These are phyloP conservation scores for Chiroxiphia lanceolata DNA, from an alignment of 2,797 vertebrate species.

Conservation along the genomic window DNA sequence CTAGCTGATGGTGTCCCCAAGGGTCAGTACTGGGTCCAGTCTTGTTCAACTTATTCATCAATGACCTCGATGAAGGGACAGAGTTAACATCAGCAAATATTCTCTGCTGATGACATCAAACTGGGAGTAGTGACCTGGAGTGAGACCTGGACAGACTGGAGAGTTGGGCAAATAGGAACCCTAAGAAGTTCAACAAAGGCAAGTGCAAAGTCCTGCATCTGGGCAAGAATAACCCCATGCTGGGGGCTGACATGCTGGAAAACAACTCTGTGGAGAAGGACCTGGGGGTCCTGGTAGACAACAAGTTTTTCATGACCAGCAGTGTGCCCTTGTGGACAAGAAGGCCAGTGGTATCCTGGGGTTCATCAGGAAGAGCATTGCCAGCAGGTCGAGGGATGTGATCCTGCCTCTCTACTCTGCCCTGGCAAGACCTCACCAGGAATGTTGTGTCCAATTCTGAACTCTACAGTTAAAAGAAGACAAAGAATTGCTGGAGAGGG, in stretches of 20 bases:
- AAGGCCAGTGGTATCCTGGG: background rate
- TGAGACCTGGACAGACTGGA: background rate
- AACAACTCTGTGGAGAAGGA: background rate
- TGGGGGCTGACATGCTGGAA: background rate
- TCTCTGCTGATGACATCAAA: background rate
- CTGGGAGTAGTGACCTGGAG: background rate
- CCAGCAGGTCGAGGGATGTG: background rate
- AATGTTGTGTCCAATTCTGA: background rate
- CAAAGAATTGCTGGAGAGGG: background rate
- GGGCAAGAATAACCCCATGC: background rate
- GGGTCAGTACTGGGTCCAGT: background rate
- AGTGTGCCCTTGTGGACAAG: background rate
- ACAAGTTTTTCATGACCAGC: background rate
- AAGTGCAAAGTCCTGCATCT: background rate
- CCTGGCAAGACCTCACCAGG: background rate
- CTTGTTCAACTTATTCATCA: background rate
- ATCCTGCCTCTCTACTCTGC: background rate
- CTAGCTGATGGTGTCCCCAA: background rate
- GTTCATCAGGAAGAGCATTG: background rate
- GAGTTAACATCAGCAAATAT: background rate
- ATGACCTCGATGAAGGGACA: background rate
- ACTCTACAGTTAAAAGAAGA: background rate
- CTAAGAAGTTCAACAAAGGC: background rate
- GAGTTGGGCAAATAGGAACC: background rate
- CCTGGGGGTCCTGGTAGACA: background rate